Percentiles rank a stretch among this genome's conserved stretches.
phyloP scores from a whole-genome alignment of 2,797 vertebrate genomes.

The Glossophaga mutica region DNA sequence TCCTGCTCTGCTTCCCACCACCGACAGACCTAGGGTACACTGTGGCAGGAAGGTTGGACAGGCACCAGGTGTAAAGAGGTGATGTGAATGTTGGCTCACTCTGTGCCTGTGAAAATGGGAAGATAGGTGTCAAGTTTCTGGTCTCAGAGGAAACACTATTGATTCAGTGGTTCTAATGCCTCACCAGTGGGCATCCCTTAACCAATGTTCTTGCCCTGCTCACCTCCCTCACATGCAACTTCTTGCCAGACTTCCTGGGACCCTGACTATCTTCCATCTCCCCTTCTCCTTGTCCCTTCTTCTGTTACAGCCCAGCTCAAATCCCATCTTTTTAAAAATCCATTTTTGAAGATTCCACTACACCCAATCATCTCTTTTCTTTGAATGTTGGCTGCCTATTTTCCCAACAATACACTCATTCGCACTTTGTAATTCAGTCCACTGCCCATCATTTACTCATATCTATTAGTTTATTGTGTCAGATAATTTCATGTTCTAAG shows the following conservation, averaged over 20 bases:
- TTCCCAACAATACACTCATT: neutral
- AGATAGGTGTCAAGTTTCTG: neutral
- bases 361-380: neutral
- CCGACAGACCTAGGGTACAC: neutral
- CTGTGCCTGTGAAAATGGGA: neutral
- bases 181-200: too few relatives aligned
- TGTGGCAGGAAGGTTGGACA: neutral
- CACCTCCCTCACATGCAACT: neutral
- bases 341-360: neutral
- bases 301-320: neutral
- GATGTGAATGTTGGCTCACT: neutral
- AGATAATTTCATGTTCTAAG: neutral
- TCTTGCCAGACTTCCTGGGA: neutral
- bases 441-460: neutral
- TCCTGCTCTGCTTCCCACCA: neutral
- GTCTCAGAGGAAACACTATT: neutral
- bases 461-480: neutral
- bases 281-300: neutral
- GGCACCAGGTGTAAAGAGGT: neutral
- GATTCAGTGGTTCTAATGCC: neutral
- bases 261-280: neutral
- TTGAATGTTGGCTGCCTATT: neutral
- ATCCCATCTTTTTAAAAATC: neutral
- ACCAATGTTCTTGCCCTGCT: fast-evolving
- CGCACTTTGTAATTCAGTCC: neutral